Conservation (phyloP, 64 coral and sea anemone species). For the Montipora cactus region DNA sequence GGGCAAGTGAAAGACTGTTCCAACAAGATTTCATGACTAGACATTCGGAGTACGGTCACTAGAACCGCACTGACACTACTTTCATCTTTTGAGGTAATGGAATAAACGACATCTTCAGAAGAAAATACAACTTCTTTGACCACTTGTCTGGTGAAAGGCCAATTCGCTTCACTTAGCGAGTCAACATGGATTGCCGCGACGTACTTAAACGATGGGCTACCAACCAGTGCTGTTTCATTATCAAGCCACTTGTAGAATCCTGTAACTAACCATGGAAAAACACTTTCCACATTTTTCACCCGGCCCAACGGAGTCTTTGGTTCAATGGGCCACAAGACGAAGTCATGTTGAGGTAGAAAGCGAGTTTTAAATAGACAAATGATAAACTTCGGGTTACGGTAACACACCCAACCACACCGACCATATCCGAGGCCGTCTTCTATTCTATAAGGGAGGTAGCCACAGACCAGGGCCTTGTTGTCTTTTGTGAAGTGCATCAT, state of each 20-base stretch:
- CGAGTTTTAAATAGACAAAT: no score
- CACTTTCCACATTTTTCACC: background rate
- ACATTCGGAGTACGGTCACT: background rate
- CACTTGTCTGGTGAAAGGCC: background rate
- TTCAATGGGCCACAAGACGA: no score
- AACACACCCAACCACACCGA: no score
- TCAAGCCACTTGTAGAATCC: background rate
- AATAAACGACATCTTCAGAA: background rate
- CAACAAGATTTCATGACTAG: background rate
- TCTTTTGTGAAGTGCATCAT: constrained; percentile 1
- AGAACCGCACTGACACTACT: background rate
- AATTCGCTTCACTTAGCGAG: background rate
- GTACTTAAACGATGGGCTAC: background rate
- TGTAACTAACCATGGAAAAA: background rate
- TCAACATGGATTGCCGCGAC: background rate
- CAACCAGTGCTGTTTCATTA: background rate
- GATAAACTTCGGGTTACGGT: no score
- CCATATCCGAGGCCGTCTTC: background rate
- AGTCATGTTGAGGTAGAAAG: no score
- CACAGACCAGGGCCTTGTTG: background rate
- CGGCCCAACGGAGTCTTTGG: background rate
- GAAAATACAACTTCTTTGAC: background rate
- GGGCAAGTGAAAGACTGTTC: background rate
- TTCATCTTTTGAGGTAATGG: background rate
- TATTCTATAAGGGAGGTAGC: background rate